These are phyloP conservation scores for Sphecodes monilicornis DNA, from an alignment of 2,888 invertebrate species.

Conservation along the genomic window DNA sequence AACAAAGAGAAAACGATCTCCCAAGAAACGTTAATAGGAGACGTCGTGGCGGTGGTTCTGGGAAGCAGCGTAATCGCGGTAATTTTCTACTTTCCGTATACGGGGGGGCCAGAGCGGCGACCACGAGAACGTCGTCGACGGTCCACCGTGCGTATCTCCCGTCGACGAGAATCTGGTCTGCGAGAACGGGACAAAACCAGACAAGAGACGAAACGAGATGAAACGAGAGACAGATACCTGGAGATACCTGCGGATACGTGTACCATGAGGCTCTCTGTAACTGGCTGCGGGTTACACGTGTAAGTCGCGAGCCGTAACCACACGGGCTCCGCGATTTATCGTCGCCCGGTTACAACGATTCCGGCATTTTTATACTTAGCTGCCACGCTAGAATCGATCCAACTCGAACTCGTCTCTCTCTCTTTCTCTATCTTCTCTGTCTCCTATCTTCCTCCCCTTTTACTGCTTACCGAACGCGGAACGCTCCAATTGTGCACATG, in stretches of 20 bases:
- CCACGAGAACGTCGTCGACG: constrained; percentile 14
- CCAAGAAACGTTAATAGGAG: constrained; percentile 63
- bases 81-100: constrained; percentile 70
- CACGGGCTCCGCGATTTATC: constrained; percentile 28
- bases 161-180: constrained; percentile 26
- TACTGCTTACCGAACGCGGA: background rate
- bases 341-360: constrained; percentile 6
- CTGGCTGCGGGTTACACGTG: constrained; percentile 48
- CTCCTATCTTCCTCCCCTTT: background rate
- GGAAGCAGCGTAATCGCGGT: constrained; percentile 66
- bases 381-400: background rate
- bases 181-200: background rate
- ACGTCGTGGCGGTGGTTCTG: constrained; percentile 55
- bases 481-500: background rate
- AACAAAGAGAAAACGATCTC: constrained; percentile 62
- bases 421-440: background rate
- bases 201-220: background rate
- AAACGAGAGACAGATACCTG: background rate
- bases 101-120: constrained; percentile 46
- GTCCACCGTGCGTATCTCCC: constrained; percentile 9
- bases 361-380: constrained; percentile 17
- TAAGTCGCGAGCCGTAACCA: constrained; percentile 23
- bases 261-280: constrained; percentile 23
- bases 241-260: background rate
- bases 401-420: background rate